Evolutionary conservation across 53 echinoderm and acorn worm genomes (phyloP), one percentile per base, ranked within the genome.

Genomic region (Echinarachnius parma): DNA sequence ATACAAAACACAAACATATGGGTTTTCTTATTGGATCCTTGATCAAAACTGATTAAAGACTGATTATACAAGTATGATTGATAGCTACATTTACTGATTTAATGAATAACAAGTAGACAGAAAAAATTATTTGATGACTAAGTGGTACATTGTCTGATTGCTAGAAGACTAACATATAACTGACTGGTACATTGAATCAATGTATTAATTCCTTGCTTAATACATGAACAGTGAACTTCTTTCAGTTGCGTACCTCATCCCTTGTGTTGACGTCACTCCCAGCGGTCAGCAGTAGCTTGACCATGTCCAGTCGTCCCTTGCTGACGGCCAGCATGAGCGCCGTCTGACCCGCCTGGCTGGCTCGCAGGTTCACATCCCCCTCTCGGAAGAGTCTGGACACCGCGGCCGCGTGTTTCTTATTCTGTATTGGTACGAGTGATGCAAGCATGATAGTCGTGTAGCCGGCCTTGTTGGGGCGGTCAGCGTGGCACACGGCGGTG

Each of bases 271-370:
- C 87, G 75, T 98, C 91, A 53, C 87, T 87, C 0, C 84, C 87
- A 10, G 88, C 58, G 29, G 83, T 82, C 44, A 98, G 70, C 0
- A 98, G 79, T 20, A 92, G 64, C 53, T 91, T 88, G 22, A 98
- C 98, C 88, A 92, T 98, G 54, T 87, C 75, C 34, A 76, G 64
- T 46, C 86, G 75, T 9, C 98, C 98, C 34, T 91, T 87, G 58
- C 96, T 96, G 46, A 96, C 90, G 9, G 98, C 98, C 31, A 96
- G 63, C 98, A 96, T 96, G 75, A 95, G 76, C 0, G 98, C 98
- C 2, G 98, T 96, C 77, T 91, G 98, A 42, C 91, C 98, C 39
- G 91, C 98, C 88, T 89, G 93, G 18, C 87, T 80, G 9, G 91
- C 91, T 28, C 88, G 60, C 61, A 90, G 83, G 53, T 98, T 86